These are phyloP conservation scores for Passerculus sandwichensis DNA, from an alignment of 2,797 vertebrate species.

Conservation along the genomic window DNA sequence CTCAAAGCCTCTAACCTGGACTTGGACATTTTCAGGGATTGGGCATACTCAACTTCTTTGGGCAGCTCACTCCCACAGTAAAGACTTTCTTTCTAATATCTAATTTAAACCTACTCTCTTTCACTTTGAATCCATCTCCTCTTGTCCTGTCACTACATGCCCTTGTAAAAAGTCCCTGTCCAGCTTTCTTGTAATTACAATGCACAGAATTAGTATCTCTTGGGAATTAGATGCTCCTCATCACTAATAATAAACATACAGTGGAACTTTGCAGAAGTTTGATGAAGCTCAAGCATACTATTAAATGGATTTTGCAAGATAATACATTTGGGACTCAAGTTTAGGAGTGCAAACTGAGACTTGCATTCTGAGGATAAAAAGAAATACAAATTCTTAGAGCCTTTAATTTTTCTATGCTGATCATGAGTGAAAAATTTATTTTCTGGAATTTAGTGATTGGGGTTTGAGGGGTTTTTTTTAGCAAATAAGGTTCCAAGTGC, in stretches of 20 bases:
- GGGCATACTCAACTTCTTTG: background rate
- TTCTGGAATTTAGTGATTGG: background rate
- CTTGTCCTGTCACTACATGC: background rate
- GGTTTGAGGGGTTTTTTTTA: rapidly evolving
- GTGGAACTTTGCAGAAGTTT: background rate
- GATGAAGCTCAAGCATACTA: background rate
- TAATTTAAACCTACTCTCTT: background rate
- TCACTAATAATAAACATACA: background rate
- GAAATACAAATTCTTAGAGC: background rate
- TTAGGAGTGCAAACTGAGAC: background rate
- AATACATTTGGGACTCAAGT: background rate
- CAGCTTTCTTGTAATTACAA: background rate
- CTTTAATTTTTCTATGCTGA: background rate
- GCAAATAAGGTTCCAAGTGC: background rate
- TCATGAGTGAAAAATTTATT: background rate
- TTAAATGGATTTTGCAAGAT: background rate
- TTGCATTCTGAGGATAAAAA: background rate
- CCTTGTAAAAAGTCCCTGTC: background rate
- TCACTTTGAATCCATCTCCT: background rate
- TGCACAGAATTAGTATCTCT: background rate
- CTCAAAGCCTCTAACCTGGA: background rate
- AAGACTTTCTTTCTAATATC: background rate
- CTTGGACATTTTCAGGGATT: background rate
- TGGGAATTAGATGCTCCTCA: background rate
- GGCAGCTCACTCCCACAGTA: background rate